Evolutionary conservation across 2,113 vertebrate species (phyloP).

Genomic region (Myotis brandtii): DNA sequence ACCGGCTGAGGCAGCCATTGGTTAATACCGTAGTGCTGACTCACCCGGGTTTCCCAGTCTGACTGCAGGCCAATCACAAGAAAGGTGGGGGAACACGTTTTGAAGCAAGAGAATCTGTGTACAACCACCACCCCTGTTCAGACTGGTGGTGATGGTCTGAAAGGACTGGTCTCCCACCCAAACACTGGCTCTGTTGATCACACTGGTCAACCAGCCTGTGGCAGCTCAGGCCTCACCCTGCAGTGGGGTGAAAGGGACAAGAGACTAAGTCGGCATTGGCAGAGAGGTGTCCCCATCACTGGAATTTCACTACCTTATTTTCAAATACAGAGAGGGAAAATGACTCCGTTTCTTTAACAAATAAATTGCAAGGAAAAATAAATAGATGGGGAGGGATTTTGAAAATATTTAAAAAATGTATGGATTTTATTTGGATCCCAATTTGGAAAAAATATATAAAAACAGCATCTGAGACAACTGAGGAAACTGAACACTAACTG

Average conservation of each 20-base stretch:
- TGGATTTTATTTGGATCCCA: not conserved
- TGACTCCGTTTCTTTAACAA: not conserved
- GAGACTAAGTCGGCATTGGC: not conserved
- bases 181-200: not conserved
- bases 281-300: not conserved
- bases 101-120: not conserved
- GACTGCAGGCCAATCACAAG: not conserved
- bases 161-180: not conserved
- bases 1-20: not conserved
- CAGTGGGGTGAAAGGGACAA: not conserved
- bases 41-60: not conserved
- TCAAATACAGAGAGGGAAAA: not conserved
- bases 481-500: not conserved
- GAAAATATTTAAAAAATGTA: not conserved
- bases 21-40: not conserved
- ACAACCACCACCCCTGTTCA: not conserved
- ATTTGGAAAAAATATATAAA: not conserved
- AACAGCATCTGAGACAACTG: not conserved
- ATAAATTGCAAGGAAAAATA: not conserved
- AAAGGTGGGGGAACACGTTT: not conserved
- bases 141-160: not conserved
- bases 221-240: not conserved
- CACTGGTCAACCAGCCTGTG: not conserved
- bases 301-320: slow-evolving; percentile 2
- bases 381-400: not conserved